phyloP scores from a whole-genome alignment of 2,888 invertebrate genomes.

The Lacanobia oleracea region DNA sequence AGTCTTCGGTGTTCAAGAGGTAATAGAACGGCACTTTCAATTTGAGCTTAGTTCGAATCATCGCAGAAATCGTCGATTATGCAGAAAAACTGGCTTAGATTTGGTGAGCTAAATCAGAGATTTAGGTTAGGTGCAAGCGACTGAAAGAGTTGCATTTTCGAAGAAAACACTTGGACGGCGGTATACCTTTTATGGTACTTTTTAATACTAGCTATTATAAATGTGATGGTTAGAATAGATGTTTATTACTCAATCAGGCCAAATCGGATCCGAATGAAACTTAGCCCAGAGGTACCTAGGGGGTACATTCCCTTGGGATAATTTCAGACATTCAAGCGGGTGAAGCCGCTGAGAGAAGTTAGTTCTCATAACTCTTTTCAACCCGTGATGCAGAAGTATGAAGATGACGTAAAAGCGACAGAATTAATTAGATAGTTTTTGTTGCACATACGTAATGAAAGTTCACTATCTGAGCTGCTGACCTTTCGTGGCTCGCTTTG shows the following conservation, averaged over 20 bases:
- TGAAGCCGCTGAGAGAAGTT: too few species aligned
- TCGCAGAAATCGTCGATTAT: neutral
- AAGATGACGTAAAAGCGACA: constrained; percentile 33
- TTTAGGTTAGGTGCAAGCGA: neutral
- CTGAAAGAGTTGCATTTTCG: neutral
- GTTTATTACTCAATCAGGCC: too few species aligned
- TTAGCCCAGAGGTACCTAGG: too few species aligned
- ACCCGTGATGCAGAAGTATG: constrained; percentile 10
- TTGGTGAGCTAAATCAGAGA: constrained; percentile 3
- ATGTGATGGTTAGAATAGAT: too few species aligned
- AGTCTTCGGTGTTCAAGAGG: neutral
- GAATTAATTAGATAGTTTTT: constrained; percentile 38
- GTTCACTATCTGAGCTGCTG: constrained; percentile 58
- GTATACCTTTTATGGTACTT: too few species aligned
- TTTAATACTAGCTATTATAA: too few species aligned
- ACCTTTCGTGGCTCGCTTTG: constrained; percentile 57
- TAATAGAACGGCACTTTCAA: neutral
- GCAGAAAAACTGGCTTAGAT: neutral
- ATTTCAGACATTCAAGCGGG: too few species aligned
- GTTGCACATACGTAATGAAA: constrained; percentile 60
- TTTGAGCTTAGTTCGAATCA: constrained; percentile 2
- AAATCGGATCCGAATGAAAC: too few species aligned
- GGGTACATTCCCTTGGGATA: too few species aligned
- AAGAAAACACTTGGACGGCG: neutral
- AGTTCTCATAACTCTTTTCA: neutral